A percentile compares a stretch with the other conserved stretches of the same genome.
These are phyloP conservation scores for Crepidodera aurea DNA, from an alignment of 2,888 invertebrate species.

Conservation along the genomic window DNA sequence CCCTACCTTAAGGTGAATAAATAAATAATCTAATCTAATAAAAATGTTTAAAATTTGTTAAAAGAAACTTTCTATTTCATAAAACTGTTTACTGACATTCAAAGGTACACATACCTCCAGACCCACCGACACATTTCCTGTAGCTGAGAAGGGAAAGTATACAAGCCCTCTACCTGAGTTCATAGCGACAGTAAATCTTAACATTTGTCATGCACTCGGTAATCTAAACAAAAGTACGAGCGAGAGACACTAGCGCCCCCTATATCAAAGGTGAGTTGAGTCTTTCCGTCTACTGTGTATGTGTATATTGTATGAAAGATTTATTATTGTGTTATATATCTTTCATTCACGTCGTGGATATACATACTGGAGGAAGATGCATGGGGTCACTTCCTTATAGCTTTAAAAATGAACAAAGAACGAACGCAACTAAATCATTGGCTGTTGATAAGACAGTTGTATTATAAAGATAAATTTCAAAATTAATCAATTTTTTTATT, in stretches of 20 bases:
- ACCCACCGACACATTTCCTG: constrained; percentile 15
- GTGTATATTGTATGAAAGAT: constrained; percentile 31
- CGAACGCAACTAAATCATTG: too few species aligned
- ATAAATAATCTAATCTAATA: too few species aligned
- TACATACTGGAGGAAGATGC: constrained; percentile 18
- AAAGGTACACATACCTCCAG: too few species aligned
- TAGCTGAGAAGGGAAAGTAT: constrained; percentile 13
- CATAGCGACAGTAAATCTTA: constrained; percentile 44
- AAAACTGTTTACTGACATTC: too few species aligned
- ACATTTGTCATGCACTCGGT: constrained; percentile 48
- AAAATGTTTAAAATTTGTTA: too few species aligned
- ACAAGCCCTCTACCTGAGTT: constrained; percentile 6
- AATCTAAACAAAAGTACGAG: constrained; percentile 50
- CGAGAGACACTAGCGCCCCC: constrained; percentile 31
- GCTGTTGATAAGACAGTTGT: too few species aligned
- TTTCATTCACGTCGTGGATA: constrained; percentile 23
- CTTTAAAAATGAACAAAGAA: not conserved
- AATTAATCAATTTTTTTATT: too few species aligned
- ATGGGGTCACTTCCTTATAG: constrained; percentile 21
- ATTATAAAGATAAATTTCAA: too few species aligned
- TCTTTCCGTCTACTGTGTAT: constrained; percentile 37
- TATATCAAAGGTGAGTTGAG: constrained; percentile 48
- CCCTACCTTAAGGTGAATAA: too few species aligned
- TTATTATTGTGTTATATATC: constrained; percentile 27
- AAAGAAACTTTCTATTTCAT: too few species aligned